Evolutionary conservation across 2,797 vertebrate species (phyloP), one percentile per base, ranked within the genome.

Genomic region (Anabas testudineus): DNA sequence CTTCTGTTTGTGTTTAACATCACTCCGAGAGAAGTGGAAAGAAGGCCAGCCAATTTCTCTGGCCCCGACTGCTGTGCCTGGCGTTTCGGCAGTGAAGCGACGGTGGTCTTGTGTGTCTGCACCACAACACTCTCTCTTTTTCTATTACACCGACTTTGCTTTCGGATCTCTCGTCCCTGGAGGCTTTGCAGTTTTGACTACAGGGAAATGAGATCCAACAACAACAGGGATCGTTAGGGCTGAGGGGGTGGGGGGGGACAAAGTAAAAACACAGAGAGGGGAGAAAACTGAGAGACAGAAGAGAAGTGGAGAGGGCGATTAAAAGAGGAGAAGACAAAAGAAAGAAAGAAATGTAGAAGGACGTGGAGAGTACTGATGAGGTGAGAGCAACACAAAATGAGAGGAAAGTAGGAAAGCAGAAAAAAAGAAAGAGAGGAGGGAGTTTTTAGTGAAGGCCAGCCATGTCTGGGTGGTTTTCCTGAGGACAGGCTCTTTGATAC

Each of bases 1-100:
- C 95, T 95, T 95, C 87, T 91, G 95, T 96, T 96, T 95, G 95
- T 94, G 94, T 96, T 96, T 96, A 96, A 96, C 96, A 95, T 89
- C 80, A 78, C 82, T 83, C 55, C 0, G 74, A 89, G 83, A 88
- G 83, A 83, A 86, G 86, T 84, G 83, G 86, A 87, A 84, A 81
- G 81, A 83, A 71, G 72, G 71, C 74, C 78, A 67, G 86, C 85
- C 86, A 87, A 81, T 56, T 83, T 73, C 76, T 81, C 55, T 59
- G 70, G 76, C 71, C 74, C 61, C 57, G 58, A 86, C 88, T 74
- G 59, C 88, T 58, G 87, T 80, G 76, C 76, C 80, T 54, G 82
- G 65, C 56, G 71, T 80, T 80, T 76, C 73, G 18, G 65, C 64
- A 34, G 81, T 49, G 62, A 72, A 82, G 73, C 42, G 71, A 81